Evolutionary conservation across 2,797 vertebrate species (phyloP).

Genomic region (Peromyscus nudipes): DNA sequence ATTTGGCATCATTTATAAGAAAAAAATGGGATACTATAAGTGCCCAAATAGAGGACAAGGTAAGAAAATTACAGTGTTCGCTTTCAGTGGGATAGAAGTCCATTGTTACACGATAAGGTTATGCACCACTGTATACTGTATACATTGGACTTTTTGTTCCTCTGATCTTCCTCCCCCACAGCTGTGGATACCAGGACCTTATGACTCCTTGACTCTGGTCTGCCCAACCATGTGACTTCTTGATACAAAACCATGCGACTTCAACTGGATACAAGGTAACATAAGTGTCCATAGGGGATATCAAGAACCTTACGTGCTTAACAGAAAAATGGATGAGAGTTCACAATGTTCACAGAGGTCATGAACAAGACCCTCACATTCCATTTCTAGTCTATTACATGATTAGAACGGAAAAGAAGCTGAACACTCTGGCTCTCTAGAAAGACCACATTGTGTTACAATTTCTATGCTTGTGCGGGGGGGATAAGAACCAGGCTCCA

Average conservation of each 20-base stretch:
- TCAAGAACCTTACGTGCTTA: not conserved
- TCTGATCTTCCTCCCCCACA: not conserved
- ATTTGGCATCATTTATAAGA: not conserved
- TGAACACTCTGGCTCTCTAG: not conserved
- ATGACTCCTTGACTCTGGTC: too few species aligned
- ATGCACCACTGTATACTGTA: not conserved
- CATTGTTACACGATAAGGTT: not conserved
- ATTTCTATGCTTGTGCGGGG: not conserved
- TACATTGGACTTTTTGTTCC: not conserved
- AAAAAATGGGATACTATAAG: not conserved
- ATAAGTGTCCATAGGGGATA: not conserved
- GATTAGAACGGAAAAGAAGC: not conserved
- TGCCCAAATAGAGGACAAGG: not conserved
- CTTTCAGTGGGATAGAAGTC: not conserved
- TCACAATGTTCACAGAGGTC: not conserved
- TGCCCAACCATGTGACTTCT: not conserved
- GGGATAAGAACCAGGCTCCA: not conserved
- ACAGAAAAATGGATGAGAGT: not conserved
- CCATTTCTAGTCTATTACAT: not conserved
- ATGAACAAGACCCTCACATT: not conserved
- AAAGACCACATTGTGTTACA: not conserved
- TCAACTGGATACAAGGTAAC: not conserved
- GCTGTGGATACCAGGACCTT: not conserved
- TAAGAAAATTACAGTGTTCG: not conserved
- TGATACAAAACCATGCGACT: not conserved